Evolutionary conservation across 2,113 vertebrate species (phyloP).

Genomic region (Trogon surrucura): DNA sequence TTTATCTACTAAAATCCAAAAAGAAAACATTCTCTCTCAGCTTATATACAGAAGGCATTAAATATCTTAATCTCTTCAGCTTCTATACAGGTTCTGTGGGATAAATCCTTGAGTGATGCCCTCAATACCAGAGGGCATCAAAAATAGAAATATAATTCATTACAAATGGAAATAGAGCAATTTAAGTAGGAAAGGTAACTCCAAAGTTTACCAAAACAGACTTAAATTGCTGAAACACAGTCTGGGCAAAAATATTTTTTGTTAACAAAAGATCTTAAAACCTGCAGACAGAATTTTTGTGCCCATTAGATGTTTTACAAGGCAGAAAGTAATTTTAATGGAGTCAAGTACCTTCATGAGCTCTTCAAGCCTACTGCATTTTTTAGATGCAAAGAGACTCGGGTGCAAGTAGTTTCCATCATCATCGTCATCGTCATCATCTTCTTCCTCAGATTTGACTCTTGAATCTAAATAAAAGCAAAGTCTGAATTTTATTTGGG

Average conservation of each 20-base stretch:
- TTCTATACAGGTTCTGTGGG: neutral
- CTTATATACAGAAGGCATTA: neutral
- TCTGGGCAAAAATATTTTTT: neutral
- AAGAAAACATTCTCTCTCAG: neutral
- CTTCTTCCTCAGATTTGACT: slow-evolving; percentile 62
- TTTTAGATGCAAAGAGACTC: slow-evolving; percentile 94
- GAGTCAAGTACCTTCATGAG: slow-evolving; percentile 82
- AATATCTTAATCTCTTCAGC: slow-evolving; percentile 9
- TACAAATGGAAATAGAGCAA: neutral
- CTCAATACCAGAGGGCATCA: neutral
- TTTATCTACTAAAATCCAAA: neutral
- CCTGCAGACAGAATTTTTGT: neutral
- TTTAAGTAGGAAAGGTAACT: neutral
- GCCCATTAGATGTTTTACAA: neutral
- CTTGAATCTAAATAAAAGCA: slow-evolving; percentile 53
- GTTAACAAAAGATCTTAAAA: neutral
- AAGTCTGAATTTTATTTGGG: neutral
- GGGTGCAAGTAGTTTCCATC: slow-evolving; percentile 94
- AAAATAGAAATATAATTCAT: neutral
- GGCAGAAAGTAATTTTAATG: neutral
- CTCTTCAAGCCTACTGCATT: slow-evolving; percentile 90
- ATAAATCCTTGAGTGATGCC: neutral
- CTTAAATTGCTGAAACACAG: neutral
- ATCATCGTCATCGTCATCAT: slow-evolving; percentile 80
- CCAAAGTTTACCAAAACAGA: neutral